These are phyloP conservation scores for Tribolium castaneum DNA, from an alignment of 1,140 invertebrate species.

Conservation along the genomic window DNA sequence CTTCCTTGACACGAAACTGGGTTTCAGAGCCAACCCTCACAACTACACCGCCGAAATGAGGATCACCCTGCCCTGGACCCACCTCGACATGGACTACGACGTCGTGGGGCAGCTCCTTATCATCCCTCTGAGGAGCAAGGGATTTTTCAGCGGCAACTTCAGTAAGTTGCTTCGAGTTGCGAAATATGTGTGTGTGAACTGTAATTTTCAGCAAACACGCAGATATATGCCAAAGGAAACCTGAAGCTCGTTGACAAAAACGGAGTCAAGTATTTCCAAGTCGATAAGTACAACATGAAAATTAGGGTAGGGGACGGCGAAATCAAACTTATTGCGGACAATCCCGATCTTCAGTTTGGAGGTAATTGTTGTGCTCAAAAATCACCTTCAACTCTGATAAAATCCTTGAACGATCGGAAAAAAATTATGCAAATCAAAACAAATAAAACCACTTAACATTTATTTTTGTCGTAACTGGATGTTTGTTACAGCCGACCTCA, in stretches of 20 bases:
- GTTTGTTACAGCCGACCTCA: conserved; percentile 56
- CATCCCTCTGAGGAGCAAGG: conserved; percentile 74
- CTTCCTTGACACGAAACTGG: background rate
- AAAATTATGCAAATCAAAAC: no score
- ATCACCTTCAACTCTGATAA: background rate
- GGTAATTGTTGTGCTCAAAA: conserved; percentile 56
- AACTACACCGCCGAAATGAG: conserved; percentile 70
- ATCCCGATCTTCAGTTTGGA: conserved; percentile 62
- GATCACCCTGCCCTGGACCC: conserved; percentile 69
- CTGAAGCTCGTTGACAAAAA: conserved; percentile 70
- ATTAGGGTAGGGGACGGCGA: conserved; percentile 71
- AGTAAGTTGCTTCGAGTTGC: conserved; percentile 69
- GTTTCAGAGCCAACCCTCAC: conserved; percentile 70
- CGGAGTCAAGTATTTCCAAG: conserved; percentile 70
- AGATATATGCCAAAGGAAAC: conserved; percentile 55
- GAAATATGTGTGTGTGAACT: background rate
- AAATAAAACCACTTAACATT: no score
- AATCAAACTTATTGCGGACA: conserved; percentile 67
- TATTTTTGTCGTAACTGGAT: no score
- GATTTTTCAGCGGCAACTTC: conserved; percentile 76
- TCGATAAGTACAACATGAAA: conserved; percentile 72
- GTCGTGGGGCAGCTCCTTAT: conserved; percentile 74
- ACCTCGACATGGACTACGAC: conserved; percentile 74
- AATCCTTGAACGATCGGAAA: no score
- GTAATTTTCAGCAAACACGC: conserved; percentile 57